A percentile compares a stretch with the other conserved stretches of the same genome.
phyloP scores from a whole-genome alignment of 2,888 invertebrate species.

The Pherbina coryleti region DNA sequence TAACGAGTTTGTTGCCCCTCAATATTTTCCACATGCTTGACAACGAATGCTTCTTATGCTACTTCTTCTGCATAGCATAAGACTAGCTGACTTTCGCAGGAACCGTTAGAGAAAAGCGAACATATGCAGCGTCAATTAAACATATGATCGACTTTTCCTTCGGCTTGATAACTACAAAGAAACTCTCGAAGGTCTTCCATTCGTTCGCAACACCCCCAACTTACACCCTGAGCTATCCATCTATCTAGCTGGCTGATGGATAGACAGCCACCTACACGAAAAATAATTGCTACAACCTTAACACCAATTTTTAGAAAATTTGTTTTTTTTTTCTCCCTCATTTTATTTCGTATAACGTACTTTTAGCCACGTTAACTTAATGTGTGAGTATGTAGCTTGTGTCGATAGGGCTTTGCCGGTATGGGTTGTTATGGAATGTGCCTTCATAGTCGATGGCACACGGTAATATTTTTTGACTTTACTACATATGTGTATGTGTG shows the following conservation, averaged over 20 bases:
- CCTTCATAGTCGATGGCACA: slow-evolving; percentile 67
- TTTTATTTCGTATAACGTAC: background rate
- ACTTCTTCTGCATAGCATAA: background rate
- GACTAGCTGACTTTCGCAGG: background rate
- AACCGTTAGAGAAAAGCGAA: slow-evolving; percentile 10
- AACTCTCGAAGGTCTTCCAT: background rate
- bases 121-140: slow-evolving; percentile 9
- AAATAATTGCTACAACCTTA: slow-evolving; percentile 28
- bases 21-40: background rate
- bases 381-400: background rate
- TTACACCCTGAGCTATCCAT: background rate
- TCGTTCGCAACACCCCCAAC: background rate
- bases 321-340: background rate
- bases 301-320: slow-evolving; percentile 25
- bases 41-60: too few species aligned
- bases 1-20: slow-evolving; percentile 19
- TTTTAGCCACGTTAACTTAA: background rate
- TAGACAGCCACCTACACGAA: background rate
- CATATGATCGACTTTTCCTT: background rate
- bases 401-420: background rate
- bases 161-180: background rate
- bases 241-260: background rate
- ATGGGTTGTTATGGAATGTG: slow-evolving; percentile 58
- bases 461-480: slow-evolving; percentile 53
- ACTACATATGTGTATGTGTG: slow-evolving; percentile 50